Percentiles rank a stretch among this genome's conserved stretches.
Conservation (phyloP, 37 sponge, comb jelly and placozoan genomes). For the Bolinopsis microptera region DNA sequence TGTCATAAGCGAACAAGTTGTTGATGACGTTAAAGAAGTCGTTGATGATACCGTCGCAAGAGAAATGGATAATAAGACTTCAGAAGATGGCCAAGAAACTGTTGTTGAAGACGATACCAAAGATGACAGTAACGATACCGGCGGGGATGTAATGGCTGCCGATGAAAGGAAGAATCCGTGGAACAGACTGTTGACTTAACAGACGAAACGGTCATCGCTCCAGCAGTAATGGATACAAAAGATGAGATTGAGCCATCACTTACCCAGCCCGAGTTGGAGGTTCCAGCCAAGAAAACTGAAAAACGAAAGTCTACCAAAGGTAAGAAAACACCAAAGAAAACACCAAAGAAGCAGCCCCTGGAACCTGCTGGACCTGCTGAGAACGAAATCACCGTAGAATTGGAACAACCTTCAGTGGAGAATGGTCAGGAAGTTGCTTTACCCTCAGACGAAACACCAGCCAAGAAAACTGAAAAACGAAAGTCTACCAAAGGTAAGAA, state of each 20-base stretch:
- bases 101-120: background rate
- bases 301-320: background rate
- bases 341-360: background rate
- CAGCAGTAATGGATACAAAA: too few species aligned
- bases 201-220: too few species aligned
- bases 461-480: background rate
- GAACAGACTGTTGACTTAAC: background rate
- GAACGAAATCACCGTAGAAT: background rate
- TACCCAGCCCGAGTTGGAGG: background rate
- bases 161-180: background rate
- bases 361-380: background rate
- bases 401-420: background rate
- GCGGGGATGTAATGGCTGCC: too few species aligned
- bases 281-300: background rate
- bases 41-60: background rate
- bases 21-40: background rate
- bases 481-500: background rate
- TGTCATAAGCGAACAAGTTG: too few species aligned
- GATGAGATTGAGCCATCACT: too few species aligned
- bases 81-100: background rate
- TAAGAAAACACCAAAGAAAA: background rate
- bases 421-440: background rate
- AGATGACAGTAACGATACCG: too few species aligned
- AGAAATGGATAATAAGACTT: background rate
- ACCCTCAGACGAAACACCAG: background rate